Base-by-base conservation (phyloP, 2,797 vertebrate species). In the Lepilemur ruficaudatus region DNA sequence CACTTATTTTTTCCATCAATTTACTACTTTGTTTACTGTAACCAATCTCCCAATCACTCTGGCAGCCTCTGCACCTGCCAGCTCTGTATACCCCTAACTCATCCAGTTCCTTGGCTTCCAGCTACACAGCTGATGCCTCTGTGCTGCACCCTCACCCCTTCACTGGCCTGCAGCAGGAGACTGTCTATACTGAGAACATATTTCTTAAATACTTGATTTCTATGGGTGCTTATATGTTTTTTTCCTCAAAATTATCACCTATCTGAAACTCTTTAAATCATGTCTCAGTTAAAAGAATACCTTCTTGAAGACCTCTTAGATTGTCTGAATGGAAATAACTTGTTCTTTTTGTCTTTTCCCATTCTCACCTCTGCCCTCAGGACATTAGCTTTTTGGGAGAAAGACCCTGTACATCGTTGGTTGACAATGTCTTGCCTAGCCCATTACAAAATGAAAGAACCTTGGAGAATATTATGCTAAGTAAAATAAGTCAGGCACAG, bases 261-360 rank as follows among this genome's bases (percentile, higher is more conserved):
- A 17, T 14, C 20, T 55, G 4, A 95, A 96, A 91, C 73, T 65
- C 10, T 25, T 22, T 84, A 75, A 87, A 38, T 88, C 8, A 43
- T 57, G 41, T 41, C 20, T 89, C 12, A 48, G 9, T 96, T 79
- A 63, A 59, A 59, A 59, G 23, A 38, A 46, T 38, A 28, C 4
- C 28, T 93, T 76, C 12, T 50, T 28, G 7, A 75, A 75, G 38
- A 28, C 17, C 12, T 61, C 28, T 96, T 9, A 52, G 8, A n/a
- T 75, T 41, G 10, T 91, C 7, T 5, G 32, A 11, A 30, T 80
- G 18, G 30, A 38, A 52, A 38, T n/a, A 65, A 17, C 63, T 65
- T 32, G 63, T 18, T 30, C 61, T 32, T 72, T 86, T 61, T 73
- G 63, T 13, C 76, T 7, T 52, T 67, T 70, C 14, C 25, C 30